Conservation (phyloP, 2,888 invertebrate genomes). For the Drosophila gaucha region DNA sequence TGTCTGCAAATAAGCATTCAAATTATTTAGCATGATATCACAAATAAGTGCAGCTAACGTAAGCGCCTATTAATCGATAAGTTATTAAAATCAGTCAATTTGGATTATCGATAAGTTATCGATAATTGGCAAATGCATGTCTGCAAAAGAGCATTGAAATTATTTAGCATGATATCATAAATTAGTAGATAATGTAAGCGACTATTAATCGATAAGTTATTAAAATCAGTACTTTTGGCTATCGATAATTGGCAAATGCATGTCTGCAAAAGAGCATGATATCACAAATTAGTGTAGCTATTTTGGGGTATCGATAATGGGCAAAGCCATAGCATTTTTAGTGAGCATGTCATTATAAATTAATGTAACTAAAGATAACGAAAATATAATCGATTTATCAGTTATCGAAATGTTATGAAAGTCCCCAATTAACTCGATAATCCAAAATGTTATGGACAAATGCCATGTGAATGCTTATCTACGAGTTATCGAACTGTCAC, state of each 20-base stretch:
- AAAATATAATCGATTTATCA: no score
- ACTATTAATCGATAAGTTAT: neutral
- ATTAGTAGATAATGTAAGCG: neutral
- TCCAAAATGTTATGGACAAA: no score
- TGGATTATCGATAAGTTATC: constrained; percentile 17
- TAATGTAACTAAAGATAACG: neutral
- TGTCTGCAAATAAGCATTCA: constrained; percentile 1
- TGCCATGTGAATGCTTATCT: no score
- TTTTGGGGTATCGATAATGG: neutral
- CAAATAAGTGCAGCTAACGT: neutral
- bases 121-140: neutral
- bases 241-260: neutral
- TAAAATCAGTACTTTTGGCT: no score
- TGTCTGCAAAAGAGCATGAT: constrained; percentile 1
- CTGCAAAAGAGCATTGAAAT: neutral
- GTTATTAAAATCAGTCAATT: no score
- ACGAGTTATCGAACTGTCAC: no score
- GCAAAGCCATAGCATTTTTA: neutral
- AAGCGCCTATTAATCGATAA: neutral
- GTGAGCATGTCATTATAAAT: neutral
- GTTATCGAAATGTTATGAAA: constrained; percentile 8
- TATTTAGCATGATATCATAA: neutral
- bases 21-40: neutral
- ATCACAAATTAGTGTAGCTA: neutral
- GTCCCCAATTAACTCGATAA: no score